These are phyloP conservation scores for Bovichtus variegatus DNA, from an alignment of 2,797 vertebrate genomes.

Conservation along the genomic window DNA sequence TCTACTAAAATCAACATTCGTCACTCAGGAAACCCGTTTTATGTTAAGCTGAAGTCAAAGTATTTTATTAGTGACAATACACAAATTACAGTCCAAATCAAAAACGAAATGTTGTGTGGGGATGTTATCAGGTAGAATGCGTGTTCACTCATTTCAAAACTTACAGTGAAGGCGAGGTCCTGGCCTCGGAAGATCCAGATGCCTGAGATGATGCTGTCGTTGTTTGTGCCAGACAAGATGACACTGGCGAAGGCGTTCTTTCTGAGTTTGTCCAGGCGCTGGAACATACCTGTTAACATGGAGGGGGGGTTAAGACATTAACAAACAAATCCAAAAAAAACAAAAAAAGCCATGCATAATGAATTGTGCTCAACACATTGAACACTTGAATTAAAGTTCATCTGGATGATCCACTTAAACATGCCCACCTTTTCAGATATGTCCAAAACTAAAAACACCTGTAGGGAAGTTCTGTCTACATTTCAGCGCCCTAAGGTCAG, in stretches of 20 bases:
- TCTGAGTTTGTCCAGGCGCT: conserved; percentile 93
- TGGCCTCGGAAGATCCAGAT: conserved; percentile 95
- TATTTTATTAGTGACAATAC: not conserved
- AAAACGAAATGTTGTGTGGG: not conserved
- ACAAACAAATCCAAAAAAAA: not conserved
- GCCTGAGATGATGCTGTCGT: conserved; percentile 91
- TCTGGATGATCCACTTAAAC: not conserved
- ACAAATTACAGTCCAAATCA: not conserved
- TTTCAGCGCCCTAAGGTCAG: not conserved
- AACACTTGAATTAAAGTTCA: not conserved
- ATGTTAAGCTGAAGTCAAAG: not conserved
- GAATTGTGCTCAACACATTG: not conserved
- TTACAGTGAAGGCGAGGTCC: conserved; percentile 90
- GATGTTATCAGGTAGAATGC: not conserved
- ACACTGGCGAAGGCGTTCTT: conserved; percentile 94
- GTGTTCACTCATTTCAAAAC: conserved; percentile 31
- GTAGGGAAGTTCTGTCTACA: not conserved
- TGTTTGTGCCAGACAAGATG: conserved; percentile 90
- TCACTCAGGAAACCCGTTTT: not conserved
- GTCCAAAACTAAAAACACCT: not conserved
- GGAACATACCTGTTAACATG: conserved; percentile 89
- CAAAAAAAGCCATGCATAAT: not conserved
- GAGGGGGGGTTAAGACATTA: not conserved
- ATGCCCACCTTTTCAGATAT: no score
- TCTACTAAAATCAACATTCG: not conserved